Evolutionary conservation across 2,888 invertebrate species (phyloP), one percentile per base, ranked within the genome.

Genomic region (Eupithecia pulchellata): DNA sequence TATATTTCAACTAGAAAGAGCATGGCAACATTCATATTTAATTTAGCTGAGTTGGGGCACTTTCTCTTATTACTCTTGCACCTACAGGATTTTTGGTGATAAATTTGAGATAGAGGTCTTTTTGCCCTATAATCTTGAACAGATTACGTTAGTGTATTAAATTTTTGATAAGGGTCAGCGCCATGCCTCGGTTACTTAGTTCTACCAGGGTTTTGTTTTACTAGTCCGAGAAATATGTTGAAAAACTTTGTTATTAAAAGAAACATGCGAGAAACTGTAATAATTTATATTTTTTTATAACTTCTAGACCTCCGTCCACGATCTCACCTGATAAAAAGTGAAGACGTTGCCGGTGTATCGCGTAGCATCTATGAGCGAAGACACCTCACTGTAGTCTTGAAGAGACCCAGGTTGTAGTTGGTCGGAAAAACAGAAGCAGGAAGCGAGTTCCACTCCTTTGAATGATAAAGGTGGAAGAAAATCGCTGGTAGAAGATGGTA

Each of bases 41-140:
- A 88, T 86, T 84, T 82, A 77, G 76, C 78, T 65, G 81, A 78
- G 77, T 75, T 69, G 75, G 78, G 80, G 79, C 85, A 86, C 88
- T 88, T 86, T 82, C 80, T 75, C 84, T 87, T 88, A 89, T 87
- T 88, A 52, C 25, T 52, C 52, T 52, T 52, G 20, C 52, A 85
- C 82, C 79, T 81, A 81, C 76, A 77, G 79, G 80, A 79, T 81
- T 81, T 79, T 52, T 64, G 42, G 42, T 57, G 39, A 42, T 57
- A 52, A 52, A 52, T 52, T 52, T 52, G 52, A 52, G 52, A 52
- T 25, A 25, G 52, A 4, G 52, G 25, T 52, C 29, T 57, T 29
- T 55, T 57, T 14, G 29, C 6, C 25, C 20, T 13, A 52, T 52
- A 52, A 52, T 52, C 52, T 4, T 20, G 9, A 52, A 13, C 52